A percentile compares a stretch with the other conserved stretches of the same genome.
These are phyloP conservation scores for Notoglanidium macrostoma DNA, from an alignment of 2,797 vertebrate species.

Conservation along the genomic window DNA sequence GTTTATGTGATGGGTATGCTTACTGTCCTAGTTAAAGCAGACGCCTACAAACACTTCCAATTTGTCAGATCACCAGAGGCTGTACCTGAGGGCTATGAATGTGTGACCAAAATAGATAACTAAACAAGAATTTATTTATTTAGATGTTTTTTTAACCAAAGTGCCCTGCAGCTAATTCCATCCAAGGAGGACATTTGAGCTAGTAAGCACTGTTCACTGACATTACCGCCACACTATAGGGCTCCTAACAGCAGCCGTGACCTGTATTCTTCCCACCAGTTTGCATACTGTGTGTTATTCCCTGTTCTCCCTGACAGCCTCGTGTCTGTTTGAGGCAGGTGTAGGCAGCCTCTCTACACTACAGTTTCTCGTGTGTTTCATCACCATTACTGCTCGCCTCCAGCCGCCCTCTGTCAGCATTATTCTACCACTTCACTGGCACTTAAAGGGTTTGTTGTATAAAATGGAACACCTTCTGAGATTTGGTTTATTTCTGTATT, in stretches of 20 bases:
- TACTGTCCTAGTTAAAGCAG: constrained; percentile 28
- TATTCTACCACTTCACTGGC: background rate
- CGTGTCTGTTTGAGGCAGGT: constrained; percentile 32
- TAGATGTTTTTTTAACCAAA: background rate
- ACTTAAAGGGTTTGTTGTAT: background rate
- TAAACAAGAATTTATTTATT: background rate
- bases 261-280: background rate
- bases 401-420: background rate
- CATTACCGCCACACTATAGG: background rate
- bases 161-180: background rate
- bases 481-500: constrained; percentile 15
- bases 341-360: constrained; percentile 25
- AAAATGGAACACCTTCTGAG: background rate
- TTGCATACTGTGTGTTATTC: background rate
- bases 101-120: constrained; percentile 6
- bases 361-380: constrained; percentile 50
- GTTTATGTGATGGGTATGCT: constrained; percentile 24
- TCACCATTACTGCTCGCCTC: constrained; percentile 34
- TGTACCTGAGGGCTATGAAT: constrained; percentile 14
- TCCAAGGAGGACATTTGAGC: background rate
- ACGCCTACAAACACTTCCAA: constrained; percentile 6
- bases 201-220: background rate
- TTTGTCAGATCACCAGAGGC: background rate
- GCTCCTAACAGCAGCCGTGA: background rate
- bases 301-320: constrained; percentile 19